A percentile compares a stretch with the other conserved stretches of the same genome.
Evolutionary conservation across 2,113 vertebrate genomes (phyloP).

Genomic region (cattle (Bos taurus)): DNA sequence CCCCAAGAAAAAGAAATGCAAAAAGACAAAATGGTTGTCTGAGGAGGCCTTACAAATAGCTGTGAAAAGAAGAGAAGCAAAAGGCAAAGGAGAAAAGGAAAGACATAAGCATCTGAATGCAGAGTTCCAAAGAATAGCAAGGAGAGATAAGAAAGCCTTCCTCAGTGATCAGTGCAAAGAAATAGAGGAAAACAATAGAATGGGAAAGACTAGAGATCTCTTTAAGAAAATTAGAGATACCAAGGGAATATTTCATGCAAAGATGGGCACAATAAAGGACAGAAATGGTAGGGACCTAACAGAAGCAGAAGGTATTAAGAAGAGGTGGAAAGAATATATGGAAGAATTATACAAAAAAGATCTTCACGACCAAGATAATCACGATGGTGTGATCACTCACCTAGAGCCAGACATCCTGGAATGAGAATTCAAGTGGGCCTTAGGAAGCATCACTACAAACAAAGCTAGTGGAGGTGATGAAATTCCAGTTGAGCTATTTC

Average conservation of each 20-base stretch:
- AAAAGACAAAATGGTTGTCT: not conserved
- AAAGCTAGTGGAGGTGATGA: not conserved
- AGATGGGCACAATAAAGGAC: not conserved
- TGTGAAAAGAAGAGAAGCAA: not conserved
- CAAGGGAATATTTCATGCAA: not conserved
- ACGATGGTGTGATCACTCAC: not conserved
- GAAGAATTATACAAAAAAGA: not conserved
- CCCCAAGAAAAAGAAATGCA: not conserved
- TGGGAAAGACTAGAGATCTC: not conserved
- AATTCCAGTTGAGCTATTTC: not conserved
- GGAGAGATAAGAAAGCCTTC: not conserved
- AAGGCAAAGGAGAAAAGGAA: not conserved
- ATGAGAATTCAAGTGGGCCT: not conserved
- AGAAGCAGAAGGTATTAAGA: not conserved
- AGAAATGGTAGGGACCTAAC: not conserved
- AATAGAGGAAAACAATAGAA: not conserved
- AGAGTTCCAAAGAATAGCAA: not conserved
- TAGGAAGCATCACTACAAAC: not conserved
- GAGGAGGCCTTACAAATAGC: not conserved
- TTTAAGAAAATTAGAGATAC: not conserved
- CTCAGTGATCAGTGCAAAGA: not conserved
- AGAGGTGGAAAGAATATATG: not conserved
- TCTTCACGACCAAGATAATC: not conserved
- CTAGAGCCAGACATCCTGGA: not conserved
- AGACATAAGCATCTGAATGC: not conserved